Base-by-base conservation (phyloP, 2,888 invertebrate species). In the Rhagium mordax region DNA sequence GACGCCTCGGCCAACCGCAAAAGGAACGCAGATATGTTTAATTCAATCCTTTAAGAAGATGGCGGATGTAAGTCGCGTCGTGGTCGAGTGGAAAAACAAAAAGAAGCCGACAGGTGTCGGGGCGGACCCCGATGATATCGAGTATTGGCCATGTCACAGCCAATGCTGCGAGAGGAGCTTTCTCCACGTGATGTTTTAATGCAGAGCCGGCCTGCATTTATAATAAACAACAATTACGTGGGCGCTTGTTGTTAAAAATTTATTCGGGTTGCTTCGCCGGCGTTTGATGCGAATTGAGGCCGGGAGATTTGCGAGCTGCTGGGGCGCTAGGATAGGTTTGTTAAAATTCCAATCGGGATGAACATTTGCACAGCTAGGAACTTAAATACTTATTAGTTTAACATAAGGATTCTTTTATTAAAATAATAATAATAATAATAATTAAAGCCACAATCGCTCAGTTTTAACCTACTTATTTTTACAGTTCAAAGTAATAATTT, bases 131-230 rank as follows among this genome's bases (percentile, higher is more conserved):
- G 74, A 78, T 72, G 79, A 79, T 75, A 74, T 78, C 80, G 75
- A 80, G 84, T 83, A 84, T 85, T 84, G 85, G 85, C 82, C 83
- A 83, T 83, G 81, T 81, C 82, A 82, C 81, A 81, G 82, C 85
- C 85, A 84, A 85, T 85, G 84, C 85, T 81, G 78, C 79, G 72
- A 73, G 73, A 49, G 55, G 57, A 60, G 47, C 62, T 15, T 67
- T 47, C 67, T 67, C 57, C 67, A 57, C 67, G 67, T 67, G 70
- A 33, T 55, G 55, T 55, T 51, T 27, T 29, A n/a, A 29, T 29
- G 7, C 53, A 70, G 62, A 29, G 47, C 20, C 53, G 55, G 33
- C 33, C 2, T 61, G 61, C 41, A 41, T 33, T 13, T 41, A n/a
- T 51, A 51, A 16, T 51, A 7, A 51, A 51, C 16, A 51, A 20